Evolutionary conservation across 1,140 invertebrate species (phyloP).

Genomic region (Neotoxoptera formosana): DNA sequence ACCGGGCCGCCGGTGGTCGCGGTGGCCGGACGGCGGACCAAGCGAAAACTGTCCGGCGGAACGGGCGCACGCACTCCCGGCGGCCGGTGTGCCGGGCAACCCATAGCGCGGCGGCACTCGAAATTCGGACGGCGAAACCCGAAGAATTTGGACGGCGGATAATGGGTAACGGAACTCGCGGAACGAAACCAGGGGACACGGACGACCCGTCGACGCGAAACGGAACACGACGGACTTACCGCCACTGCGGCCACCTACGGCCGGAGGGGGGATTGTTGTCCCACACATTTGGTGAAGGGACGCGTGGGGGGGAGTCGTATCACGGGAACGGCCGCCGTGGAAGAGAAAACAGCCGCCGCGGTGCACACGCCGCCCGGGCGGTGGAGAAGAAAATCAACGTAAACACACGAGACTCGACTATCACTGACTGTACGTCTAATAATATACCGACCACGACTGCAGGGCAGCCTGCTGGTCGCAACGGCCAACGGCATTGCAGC

Average conservation of each 20-base stretch:
- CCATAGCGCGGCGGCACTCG: background rate
- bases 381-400: background rate
- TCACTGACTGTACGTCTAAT: too few species aligned
- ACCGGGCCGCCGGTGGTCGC: background rate
- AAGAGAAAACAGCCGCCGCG: background rate
- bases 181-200: background rate
- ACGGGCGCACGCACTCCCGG: background rate
- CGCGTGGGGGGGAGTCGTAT: slow-evolving; percentile 35
- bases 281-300: background rate
- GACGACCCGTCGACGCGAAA: slow-evolving; percentile 32
- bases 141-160: background rate
- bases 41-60: too few species aligned
- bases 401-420: too few species aligned
- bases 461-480: too few species aligned
- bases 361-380: background rate
- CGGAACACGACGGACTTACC: slow-evolving; percentile 33
- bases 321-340: background rate
- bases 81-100: background rate
- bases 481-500: background rate
- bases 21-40: background rate
- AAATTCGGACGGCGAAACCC: background rate
- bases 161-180: background rate
- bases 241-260: background rate
- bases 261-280: background rate
- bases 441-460: too few species aligned